phyloP scores from a whole-genome alignment of 2,113 vertebrate species.

The Phylloscopus trochilus region DNA sequence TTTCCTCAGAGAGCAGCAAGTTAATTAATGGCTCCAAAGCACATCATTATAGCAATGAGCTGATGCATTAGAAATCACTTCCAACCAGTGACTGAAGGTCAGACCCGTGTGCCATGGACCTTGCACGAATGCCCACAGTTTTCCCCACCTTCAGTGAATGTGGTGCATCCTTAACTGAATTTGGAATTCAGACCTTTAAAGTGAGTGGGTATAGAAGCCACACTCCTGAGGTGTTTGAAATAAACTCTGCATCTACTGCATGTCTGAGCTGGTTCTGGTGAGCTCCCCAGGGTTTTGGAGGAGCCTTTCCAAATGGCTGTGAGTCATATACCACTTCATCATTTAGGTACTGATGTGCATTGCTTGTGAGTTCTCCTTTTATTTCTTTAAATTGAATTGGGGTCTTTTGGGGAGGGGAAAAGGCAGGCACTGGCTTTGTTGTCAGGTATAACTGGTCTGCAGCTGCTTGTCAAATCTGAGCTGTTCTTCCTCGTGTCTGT shows the following conservation, averaged over 20 bases:
- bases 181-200: background rate
- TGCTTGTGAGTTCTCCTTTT: background rate
- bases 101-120: background rate
- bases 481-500: background rate
- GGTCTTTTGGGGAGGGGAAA: background rate
- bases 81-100: background rate
- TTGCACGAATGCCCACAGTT: background rate
- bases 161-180: background rate
- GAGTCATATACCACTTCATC: slow-evolving; percentile 10
- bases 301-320: slow-evolving; percentile 9
- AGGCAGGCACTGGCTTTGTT: background rate
- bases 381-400: background rate
- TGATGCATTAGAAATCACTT: slow-evolving; percentile 5
- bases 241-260: background rate
- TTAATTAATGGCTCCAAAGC: slow-evolving; percentile 50
- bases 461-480: background rate
- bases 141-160: background rate
- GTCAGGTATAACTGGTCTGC: background rate
- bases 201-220: background rate
- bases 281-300: background rate
- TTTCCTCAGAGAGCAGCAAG: background rate
- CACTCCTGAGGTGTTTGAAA: background rate
- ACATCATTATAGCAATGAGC: background rate
- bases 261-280: background rate
- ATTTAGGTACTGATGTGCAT: background rate